Evolutionary conservation across 2,888 invertebrate species (phyloP), one percentile per base, ranked within the genome.

Genomic region (Aphidius colemani): DNA sequence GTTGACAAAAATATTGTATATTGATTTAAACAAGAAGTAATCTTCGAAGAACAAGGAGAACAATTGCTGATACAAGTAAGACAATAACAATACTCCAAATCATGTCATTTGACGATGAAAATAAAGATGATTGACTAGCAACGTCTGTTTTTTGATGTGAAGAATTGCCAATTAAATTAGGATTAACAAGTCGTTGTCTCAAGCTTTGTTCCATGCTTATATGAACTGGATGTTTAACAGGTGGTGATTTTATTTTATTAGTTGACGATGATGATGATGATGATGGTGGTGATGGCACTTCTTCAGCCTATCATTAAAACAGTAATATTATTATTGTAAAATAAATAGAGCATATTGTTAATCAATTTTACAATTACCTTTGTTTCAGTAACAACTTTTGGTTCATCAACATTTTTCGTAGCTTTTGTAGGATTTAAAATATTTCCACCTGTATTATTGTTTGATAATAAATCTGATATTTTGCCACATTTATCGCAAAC

Each of bases 401-500:
- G 30, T 30, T 5, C 30, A 30, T 30, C 30, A 30, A 30, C 5
- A 30, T 30, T 30, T 30, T 30, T 5, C 5, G 4, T 30, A 13
- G 41, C 13, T 43, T 43, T 43, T 61, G 46, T 40, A 67, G 85
- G 85, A 68, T 84, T 80, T 30, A 88, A 78, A 75, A 87, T 79
- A 49, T 83, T 83, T 41, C 83, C 83, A 70, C 87, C 87, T 70
- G 77, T 75, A 45, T 78, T 77, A 53, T 80, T 79, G 61, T 81
- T 79, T 2, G 83, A 80, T 53, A 90, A 78, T 62, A 87, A 83
- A 60, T 85, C 80, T 3, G 84, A 78, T 59, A 89, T 85, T 70
- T 83, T 84, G 1, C 90, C 90, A 81, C 91, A 91, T 9, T 81
- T 80, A 1, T 85, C 80, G 74, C 91, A 91, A 71, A 86, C 85